A percentile compares a stretch with the other conserved stretches of the same genome.
phyloP scores from a whole-genome alignment of 2,797 vertebrate species.

The Mormyrops boulengeri region DNA sequence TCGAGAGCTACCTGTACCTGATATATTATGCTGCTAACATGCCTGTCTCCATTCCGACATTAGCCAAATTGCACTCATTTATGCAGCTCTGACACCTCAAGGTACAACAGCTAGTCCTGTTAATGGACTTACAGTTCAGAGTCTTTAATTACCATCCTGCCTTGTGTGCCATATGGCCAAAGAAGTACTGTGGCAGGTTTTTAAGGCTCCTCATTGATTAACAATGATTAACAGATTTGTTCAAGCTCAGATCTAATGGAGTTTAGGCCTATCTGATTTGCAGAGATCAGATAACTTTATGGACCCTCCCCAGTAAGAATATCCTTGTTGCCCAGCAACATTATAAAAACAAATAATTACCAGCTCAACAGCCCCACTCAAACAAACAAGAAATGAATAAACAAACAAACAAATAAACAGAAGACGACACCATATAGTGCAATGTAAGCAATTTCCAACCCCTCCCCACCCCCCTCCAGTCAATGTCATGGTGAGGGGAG shows the following conservation, averaged over 20 bases:
- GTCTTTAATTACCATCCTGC: background rate
- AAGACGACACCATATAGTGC: background rate
- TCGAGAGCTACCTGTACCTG: background rate
- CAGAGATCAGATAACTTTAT: background rate
- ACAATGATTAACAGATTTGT: background rate
- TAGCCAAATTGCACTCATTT: background rate
- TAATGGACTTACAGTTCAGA: background rate
- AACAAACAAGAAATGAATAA: background rate
- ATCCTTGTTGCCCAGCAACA: background rate
- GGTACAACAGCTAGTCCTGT: background rate
- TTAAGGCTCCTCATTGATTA: background rate
- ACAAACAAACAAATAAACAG: background rate
- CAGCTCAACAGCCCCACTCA: background rate
- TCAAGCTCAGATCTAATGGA: background rate
- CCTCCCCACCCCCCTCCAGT: background rate
- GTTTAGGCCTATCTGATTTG: background rate
- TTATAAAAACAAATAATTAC: background rate
- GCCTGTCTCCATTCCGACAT: background rate
- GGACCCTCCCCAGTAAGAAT: background rate
- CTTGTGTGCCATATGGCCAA: background rate
- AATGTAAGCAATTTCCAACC: background rate
- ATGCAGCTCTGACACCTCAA: background rate
- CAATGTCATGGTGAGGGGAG: too few relatives aligned
- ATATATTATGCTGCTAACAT: background rate
- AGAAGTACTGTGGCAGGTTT: background rate